Conservation (phyloP, 2,797 vertebrate genomes). For the Diplodus sargus region DNA sequence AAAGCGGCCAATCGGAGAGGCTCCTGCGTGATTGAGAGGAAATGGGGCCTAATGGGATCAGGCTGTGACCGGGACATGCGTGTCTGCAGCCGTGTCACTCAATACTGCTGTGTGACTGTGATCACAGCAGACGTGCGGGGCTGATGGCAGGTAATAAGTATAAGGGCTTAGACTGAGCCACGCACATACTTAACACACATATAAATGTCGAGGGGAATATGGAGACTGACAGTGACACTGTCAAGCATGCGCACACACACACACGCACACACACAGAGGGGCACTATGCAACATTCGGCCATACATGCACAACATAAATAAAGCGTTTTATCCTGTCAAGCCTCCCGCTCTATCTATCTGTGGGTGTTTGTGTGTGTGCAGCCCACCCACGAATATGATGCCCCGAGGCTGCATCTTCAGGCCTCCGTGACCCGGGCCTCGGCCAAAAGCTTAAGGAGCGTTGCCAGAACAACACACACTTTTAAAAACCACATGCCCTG, state of each 20-base stretch:
- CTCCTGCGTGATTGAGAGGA: slow-evolving; percentile 77
- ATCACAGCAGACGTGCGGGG: slow-evolving; percentile 61
- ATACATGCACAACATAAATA: slow-evolving; percentile 11
- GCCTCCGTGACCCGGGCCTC: slow-evolving; percentile 64
- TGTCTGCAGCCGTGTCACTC: slow-evolving; percentile 73
- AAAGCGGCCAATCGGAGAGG: slow-evolving; percentile 77
- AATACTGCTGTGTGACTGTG: slow-evolving; percentile 67
- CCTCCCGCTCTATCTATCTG: not conserved
- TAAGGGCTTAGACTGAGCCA: slow-evolving; percentile 53
- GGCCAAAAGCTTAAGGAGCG: slow-evolving; percentile 53
- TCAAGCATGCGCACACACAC: slow-evolving; percentile 21
- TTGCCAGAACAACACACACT: slow-evolving; percentile 37
- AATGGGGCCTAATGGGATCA: slow-evolving; percentile 82
- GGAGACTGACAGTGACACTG: slow-evolving; percentile 44
- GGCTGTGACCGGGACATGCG: slow-evolving; percentile 75
- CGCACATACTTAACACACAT: slow-evolving; percentile 35
- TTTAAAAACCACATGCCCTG: slow-evolving; percentile 27
- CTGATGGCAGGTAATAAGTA: slow-evolving; percentile 69
- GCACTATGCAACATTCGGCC: not conserved
- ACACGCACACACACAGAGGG: not conserved
- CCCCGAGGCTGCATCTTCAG: slow-evolving; percentile 56
- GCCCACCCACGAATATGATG: slow-evolving; percentile 78
- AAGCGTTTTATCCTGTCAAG: slow-evolving; percentile 5
- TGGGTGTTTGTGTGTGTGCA: slow-evolving; percentile 25
- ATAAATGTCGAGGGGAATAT: slow-evolving; percentile 65